phyloP scores from a whole-genome alignment of 2,888 invertebrate genomes.

The Drosophila phalerata region DNA sequence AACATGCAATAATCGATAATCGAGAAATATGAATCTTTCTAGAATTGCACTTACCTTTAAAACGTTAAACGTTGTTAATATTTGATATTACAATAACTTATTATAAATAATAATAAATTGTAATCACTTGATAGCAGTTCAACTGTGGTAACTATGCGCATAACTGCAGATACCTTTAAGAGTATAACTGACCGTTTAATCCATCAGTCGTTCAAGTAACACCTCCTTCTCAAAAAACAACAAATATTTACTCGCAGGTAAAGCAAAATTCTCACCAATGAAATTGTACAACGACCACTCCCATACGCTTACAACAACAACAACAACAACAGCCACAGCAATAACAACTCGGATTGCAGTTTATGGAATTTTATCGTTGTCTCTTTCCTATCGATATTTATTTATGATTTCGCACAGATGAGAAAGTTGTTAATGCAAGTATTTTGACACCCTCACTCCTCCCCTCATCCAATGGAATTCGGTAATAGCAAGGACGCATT shows the following conservation, averaged over 20 bases:
- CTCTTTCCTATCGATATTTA: conserved; percentile 23
- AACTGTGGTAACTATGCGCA: not conserved
- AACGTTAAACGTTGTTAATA: no score
- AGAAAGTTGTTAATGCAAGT: conserved; percentile 11
- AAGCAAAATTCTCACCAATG: conserved; percentile 22
- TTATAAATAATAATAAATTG: conserved; percentile 14
- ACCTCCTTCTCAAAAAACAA: conserved; percentile 16
- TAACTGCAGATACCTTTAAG: not conserved
- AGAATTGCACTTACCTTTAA: not conserved
- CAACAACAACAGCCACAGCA: conserved; percentile 1
- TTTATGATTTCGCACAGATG: conserved; percentile 16
- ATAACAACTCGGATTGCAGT: not conserved
- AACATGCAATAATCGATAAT: no score
- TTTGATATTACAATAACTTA: not conserved
- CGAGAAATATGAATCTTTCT: not conserved
- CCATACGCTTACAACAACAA: not conserved
- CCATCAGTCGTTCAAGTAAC: not conserved
- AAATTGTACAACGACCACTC: conserved; percentile 10
- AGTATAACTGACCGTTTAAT: conserved; percentile 6
- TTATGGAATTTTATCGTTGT: conserved; percentile 10
- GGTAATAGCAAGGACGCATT: conserved; percentile 67
- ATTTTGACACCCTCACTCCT: conserved; percentile 9
- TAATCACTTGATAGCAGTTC: not conserved
- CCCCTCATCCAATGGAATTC: not conserved
- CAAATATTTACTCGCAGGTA: not conserved